Base-by-base conservation (phyloP, 2,113 vertebrate species). In the Sarotherodon lohbergeri region DNA sequence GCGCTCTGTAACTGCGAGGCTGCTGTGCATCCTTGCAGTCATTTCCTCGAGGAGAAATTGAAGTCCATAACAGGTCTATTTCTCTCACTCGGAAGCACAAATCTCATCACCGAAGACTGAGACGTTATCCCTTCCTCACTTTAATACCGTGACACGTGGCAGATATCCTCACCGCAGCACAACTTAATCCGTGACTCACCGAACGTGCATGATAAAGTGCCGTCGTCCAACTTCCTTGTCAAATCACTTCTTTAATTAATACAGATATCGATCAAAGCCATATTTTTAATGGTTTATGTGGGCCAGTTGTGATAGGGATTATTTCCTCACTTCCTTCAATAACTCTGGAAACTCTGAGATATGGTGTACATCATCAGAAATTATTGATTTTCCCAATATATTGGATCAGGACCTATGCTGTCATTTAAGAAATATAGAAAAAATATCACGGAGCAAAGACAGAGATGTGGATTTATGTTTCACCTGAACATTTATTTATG, bases 161-260 rank as follows among this genome's bases (percentile, higher is more conserved):
- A 80, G 76, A 85, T 61, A 84, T 79, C 81, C 52, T 78, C 81
- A 34, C 41, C 7, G 19, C 81, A 10, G 84, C 85, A 41, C 87
- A 87, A 81, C 32, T 90, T 91, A 92, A 91, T 89, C 89, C 81
- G 17, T 17, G 66, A 86, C 50, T 89, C 78, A 68, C 19, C 78
- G 56, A 90, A 84, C 13, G 32, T 24, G 57, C 41, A 6, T 19
- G 85, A 89, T 85, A 83, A 92, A 84, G 84, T 13, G 11, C 68
- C 3, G 34, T 78, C 92, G 29, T 46, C 83, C 78, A 86, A 68
- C 85, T 83, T 83, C 71, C 88, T 12, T 10, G 32, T 88, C 86
- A 84, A 80, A 92, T 66, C 63, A 50, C 83, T 80, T 85, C 84
- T 88, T 87, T n/a, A 87, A 87, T 85, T 85, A 85, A 78, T 79